Conservation (phyloP, 2,888 invertebrate genomes). For the Pyrochroa serraticornis region DNA sequence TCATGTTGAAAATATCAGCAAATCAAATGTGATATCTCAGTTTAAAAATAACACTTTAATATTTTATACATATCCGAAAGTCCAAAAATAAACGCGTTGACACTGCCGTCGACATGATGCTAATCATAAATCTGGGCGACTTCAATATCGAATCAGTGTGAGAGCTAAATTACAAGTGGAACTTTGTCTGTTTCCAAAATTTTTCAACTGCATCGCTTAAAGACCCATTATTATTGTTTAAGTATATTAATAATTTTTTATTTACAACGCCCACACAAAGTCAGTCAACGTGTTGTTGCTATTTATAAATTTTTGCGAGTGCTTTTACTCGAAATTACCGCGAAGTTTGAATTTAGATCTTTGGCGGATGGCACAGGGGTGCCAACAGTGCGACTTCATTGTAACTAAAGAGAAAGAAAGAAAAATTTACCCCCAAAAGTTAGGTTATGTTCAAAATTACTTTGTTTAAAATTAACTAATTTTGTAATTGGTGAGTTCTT, state of each 20-base stretch:
- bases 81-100: conserved; percentile 20
- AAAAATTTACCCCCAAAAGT: background rate
- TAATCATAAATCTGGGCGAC: conserved; percentile 7
- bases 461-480: conserved; percentile 6
- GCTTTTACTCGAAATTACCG: no score
- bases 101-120: conserved; percentile 2
- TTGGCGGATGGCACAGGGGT: conserved; percentile 6
- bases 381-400: background rate
- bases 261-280: no score
- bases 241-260: no score
- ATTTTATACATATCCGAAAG: conserved; percentile 5
- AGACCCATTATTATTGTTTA: no score
- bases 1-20: conserved; percentile 31
- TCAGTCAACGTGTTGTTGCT: no score
- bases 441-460: conserved; percentile 14
- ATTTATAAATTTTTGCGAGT: no score
- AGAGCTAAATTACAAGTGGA: background rate
- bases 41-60: conserved; percentile 19
- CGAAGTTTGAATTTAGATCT: no score
- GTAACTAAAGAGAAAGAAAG: no score
- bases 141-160: conserved; percentile 1
- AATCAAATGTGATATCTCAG: conserved; percentile 26
- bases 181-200: no score
- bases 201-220: no score
- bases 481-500: conserved; percentile 2